These are phyloP conservation scores for Cyanoderma ruficeps DNA, from an alignment of 2,113 vertebrate species.

Conservation along the genomic window DNA sequence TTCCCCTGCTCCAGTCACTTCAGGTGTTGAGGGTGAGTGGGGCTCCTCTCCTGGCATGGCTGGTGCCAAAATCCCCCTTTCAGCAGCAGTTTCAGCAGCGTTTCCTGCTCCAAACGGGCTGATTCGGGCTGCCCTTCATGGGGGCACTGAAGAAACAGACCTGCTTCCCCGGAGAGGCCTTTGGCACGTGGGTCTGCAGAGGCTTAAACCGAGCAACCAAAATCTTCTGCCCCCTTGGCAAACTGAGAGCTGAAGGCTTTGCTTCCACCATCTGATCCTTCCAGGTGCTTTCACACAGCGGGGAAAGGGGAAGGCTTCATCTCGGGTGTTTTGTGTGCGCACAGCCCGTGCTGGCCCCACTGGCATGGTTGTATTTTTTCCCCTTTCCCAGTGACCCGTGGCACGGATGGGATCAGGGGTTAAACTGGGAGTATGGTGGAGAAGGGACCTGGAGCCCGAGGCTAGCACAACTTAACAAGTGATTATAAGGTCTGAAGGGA, in stretches of 20 bases:
- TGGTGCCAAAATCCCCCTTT: background rate
- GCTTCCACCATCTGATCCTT: background rate
- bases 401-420: conserved; percentile 38
- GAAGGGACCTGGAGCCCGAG: background rate
- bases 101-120: background rate
- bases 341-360: background rate
- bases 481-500: conserved; percentile 63
- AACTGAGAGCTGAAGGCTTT: background rate
- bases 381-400: conserved; percentile 24
- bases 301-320: background rate
- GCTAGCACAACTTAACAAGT: conserved; percentile 37
- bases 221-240: background rate
- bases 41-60: background rate
- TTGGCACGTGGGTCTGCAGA: accelerated
- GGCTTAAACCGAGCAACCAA: background rate
- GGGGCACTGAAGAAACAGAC: background rate
- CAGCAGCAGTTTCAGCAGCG: background rate
- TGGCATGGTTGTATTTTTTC: background rate
- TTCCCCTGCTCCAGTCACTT: accelerated
- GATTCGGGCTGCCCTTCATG: background rate
- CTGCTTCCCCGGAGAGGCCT: background rate
- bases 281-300: background rate
- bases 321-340: accelerated
- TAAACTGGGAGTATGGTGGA: conserved; percentile 56
- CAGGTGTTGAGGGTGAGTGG: accelerated